Evolutionary conservation across 1,140 invertebrate genomes (phyloP).

Genomic region (Ephestia elutella): DNA sequence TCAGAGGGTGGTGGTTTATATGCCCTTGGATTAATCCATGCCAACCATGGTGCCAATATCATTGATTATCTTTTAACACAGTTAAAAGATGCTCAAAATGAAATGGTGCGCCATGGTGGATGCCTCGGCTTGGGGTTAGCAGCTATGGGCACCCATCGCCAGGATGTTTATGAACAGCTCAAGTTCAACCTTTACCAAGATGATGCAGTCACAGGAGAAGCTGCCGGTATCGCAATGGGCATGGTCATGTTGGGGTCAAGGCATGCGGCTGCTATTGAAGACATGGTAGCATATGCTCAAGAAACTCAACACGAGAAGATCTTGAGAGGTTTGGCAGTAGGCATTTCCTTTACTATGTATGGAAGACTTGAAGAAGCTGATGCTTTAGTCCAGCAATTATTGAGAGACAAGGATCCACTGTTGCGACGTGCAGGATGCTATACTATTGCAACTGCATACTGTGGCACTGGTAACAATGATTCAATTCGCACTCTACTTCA

Average conservation of each 20-base stretch:
- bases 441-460: conserved; percentile 98
- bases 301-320: conserved; percentile 99
- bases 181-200: conserved; percentile 99
- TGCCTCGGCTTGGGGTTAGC: conserved; percentile 97
- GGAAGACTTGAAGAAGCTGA: conserved; percentile 97
- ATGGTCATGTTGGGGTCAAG: conserved; percentile 98
- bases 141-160: conserved; percentile 96
- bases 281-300: conserved; percentile 90
- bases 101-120: conserved; percentile 95
- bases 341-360: conserved; percentile 98
- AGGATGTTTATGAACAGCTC: conserved; percentile 96
- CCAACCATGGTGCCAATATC: conserved; percentile 98
- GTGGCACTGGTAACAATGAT: conserved; percentile 97
- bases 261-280: conserved; percentile 89
- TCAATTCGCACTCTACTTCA: conserved; percentile 96
- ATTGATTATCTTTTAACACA: conserved; percentile 96
- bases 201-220: conserved; percentile 98
- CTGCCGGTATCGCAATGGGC: conserved; percentile 98
- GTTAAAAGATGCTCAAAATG: conserved; percentile 95
- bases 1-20: conserved; percentile 98
- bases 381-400: conserved; percentile 90
- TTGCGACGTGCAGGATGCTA: conserved; percentile 95
- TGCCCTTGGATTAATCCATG: conserved; percentile 98
- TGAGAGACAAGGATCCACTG: conserved; percentile 90
- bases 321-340: conserved; percentile 93